Percentiles rank a stretch among this genome's conserved stretches.
phyloP scores from a whole-genome alignment of 2,888 invertebrate genomes.

The Acanthococcus lagerstroemiae region DNA sequence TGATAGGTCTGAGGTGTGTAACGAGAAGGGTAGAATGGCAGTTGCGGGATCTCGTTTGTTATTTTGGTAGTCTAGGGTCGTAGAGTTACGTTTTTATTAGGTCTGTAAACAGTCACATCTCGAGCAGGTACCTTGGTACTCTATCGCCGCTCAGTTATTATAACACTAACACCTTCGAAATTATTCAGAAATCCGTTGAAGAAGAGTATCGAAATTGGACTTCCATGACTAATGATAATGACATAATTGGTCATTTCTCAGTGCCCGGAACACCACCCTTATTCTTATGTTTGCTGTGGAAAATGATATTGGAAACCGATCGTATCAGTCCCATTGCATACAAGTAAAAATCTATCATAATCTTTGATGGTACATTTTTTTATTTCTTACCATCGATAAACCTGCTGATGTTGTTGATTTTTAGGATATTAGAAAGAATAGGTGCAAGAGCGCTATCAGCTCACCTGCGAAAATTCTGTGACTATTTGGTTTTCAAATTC shows the following conservation, averaged over 20 bases:
- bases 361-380: conserved; percentile 3
- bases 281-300: conserved; percentile 87
- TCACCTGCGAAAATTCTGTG: conserved; percentile 87
- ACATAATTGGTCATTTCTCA: conserved; percentile 90
- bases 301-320: conserved; percentile 89
- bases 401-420: no score
- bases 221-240: conserved; percentile 93
- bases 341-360: conserved; percentile 50
- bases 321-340: conserved; percentile 90
- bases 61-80: no score
- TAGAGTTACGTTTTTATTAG: no score
- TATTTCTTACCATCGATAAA: neutral
- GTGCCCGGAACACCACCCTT: conserved; percentile 83
- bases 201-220: conserved; percentile 95
- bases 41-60: no score
- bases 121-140: no score
- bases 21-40: no score
- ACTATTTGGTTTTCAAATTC: conserved; percentile 87
- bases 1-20: no score
- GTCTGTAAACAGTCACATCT: no score
- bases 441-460: conserved; percentile 84
- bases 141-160: no score
- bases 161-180: no score
- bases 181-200: conserved; percentile 69
- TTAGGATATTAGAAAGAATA: conserved; percentile 81